Percentiles rank a stretch among this genome's conserved stretches.
phyloP scores from a whole-genome alignment of 2,888 invertebrate genomes.

The Hypomecis punctinalis region DNA sequence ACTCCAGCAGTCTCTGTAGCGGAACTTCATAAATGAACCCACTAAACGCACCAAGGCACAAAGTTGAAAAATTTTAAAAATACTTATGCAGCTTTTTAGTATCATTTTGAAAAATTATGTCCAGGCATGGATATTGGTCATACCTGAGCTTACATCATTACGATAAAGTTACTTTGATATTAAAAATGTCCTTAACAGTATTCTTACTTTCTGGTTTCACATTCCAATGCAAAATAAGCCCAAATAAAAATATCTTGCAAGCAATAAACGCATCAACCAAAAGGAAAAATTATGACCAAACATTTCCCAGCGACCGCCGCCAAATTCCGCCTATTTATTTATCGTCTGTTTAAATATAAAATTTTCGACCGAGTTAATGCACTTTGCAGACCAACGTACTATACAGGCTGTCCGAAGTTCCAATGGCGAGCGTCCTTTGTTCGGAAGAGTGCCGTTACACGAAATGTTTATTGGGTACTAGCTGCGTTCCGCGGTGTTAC shows the following conservation, averaged over 20 bases:
- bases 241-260: conserved; percentile 23
- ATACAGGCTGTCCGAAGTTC: conserved; percentile 29
- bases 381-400: conserved; percentile 58
- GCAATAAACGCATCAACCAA: conserved; percentile 56
- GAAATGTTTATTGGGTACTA: background rate
- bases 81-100: too few relatives aligned
- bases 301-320: conserved; percentile 57
- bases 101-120: too few relatives aligned
- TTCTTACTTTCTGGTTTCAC: background rate
- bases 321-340: conserved; percentile 72
- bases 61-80: too few relatives aligned
- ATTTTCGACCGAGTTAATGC: conserved; percentile 72
- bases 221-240: conserved; percentile 9
- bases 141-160: too few relatives aligned
- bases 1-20: too few relatives aligned
- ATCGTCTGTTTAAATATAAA: conserved; percentile 69
- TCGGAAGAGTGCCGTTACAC: background rate
- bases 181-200: too few relatives aligned
- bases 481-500: background rate
- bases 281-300: conserved; percentile 55
- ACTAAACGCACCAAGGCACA: too few relatives aligned
- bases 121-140: too few relatives aligned
- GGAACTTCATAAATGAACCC: too few relatives aligned
- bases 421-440: background rate
- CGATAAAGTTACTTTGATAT: too few relatives aligned